These are phyloP conservation scores for Mus pahari DNA, from an alignment of 2,113 vertebrate genomes.

Conservation along the genomic window DNA sequence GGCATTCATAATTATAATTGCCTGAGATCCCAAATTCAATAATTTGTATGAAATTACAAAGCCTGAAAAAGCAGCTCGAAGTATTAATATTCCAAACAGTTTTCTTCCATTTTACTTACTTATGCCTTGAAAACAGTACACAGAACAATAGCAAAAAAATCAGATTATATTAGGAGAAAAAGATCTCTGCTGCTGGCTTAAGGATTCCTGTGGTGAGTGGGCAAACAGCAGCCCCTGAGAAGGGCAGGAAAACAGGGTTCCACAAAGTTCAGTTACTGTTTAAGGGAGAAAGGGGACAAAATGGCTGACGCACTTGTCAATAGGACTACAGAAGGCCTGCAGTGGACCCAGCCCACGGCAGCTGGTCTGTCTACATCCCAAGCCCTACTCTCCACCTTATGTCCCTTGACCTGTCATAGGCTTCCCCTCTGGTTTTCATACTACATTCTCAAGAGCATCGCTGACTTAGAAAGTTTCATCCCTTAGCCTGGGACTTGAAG, in stretches of 20 bases:
- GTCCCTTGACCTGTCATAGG: neutral
- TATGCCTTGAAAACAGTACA: conserved; percentile 36
- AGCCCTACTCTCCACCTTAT: neutral
- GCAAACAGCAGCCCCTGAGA: neutral
- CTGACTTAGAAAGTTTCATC: neutral
- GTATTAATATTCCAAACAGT: conserved; percentile 34
- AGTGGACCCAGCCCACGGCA: neutral
- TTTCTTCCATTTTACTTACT: conserved; percentile 38
- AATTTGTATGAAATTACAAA: neutral
- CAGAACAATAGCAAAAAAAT: neutral
- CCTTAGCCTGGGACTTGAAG: neutral
- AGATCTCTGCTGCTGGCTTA: neutral
- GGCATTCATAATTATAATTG: conserved; percentile 13
- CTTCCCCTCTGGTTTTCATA: neutral
- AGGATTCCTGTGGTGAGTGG: neutral
- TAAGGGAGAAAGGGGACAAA: neutral
- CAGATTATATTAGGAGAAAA: neutral
- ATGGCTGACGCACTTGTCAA: neutral
- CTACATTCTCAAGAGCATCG: neutral
- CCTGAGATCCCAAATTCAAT: neutral
- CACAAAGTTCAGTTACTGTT: neutral
- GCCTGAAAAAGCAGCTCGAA: neutral
- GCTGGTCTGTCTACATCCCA: neutral
- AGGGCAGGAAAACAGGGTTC: neutral
- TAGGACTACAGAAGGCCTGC: neutral